phyloP scores from a whole-genome alignment of 2,888 invertebrate species.

The Chelonus formosanus region DNA sequence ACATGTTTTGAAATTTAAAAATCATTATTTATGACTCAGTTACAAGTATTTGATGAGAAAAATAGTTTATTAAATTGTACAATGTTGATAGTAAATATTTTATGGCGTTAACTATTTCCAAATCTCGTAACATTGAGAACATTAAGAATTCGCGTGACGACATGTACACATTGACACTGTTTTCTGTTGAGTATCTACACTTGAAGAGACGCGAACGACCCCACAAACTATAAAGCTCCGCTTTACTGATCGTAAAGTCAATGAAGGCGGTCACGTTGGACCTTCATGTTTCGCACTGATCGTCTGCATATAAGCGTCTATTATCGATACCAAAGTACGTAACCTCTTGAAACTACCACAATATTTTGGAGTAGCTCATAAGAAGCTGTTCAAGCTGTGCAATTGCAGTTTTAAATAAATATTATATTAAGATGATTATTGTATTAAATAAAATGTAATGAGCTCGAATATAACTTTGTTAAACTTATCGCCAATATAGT shows the following conservation, averaged over 20 bases:
- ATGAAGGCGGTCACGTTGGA: conserved; percentile 61
- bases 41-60: too few relatives aligned
- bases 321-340: conserved; percentile 45
- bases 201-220: conserved; percentile 47
- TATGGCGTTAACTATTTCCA: background rate
- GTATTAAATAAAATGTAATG: too few relatives aligned
- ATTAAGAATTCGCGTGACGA: conserved; percentile 36
- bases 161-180: conserved; percentile 27
- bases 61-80: too few relatives aligned
- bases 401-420: background rate
- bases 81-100: too few relatives aligned
- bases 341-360: conserved; percentile 38
- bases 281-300: conserved; percentile 51
- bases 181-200: conserved; percentile 40
- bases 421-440: background rate
- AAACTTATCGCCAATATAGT: too few relatives aligned
- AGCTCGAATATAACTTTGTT: too few relatives aligned
- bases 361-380: conserved; percentile 2
- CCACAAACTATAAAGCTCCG: conserved; percentile 58
- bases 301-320: conserved; percentile 42
- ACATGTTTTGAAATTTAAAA: too few relatives aligned
- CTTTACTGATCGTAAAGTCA: conserved; percentile 62
- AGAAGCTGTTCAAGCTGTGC: background rate
- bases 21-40: too few relatives aligned
- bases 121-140: conserved; percentile 22